A percentile compares a stretch with the other conserved stretches of the same genome.
These are phyloP conservation scores for Homalodisca vitripennis DNA, from an alignment of 1,140 invertebrate species.

Conservation along the genomic window DNA sequence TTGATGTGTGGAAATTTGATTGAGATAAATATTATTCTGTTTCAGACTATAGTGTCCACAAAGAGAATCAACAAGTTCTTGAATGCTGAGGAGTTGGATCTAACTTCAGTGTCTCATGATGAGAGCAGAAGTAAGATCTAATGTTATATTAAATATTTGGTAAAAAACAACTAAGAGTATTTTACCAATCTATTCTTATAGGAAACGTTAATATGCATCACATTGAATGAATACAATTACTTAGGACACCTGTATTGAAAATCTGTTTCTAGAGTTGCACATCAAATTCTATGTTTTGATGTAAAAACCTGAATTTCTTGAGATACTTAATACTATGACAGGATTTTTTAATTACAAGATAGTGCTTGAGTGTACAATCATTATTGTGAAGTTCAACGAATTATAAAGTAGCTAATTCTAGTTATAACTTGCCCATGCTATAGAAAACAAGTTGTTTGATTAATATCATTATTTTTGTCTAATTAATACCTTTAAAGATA, in stretches of 20 bases:
- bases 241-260: background rate
- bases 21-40: too few relatives aligned
- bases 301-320: too few relatives aligned
- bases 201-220: background rate
- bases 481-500: too few relatives aligned
- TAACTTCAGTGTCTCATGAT: slow-evolving; percentile 70
- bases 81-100: slow-evolving; percentile 80
- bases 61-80: slow-evolving; percentile 77
- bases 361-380: too few relatives aligned
- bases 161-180: background rate
- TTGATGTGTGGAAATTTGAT: too few relatives aligned
- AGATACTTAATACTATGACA: too few relatives aligned
- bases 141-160: background rate
- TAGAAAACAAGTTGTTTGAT: too few relatives aligned
- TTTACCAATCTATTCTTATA: background rate
- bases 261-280: background rate
- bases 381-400: too few relatives aligned
- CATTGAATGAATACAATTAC: background rate
- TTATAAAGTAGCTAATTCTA: too few relatives aligned
- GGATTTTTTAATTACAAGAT: too few relatives aligned
- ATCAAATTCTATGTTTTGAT: background rate
- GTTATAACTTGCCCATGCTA: too few relatives aligned
- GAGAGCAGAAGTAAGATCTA: slow-evolving; percentile 62
- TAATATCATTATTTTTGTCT: too few relatives aligned
- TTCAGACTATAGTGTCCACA: slow-evolving; percentile 47